Evolutionary conservation across 2,797 vertebrate species (phyloP), one percentile per base, ranked within the genome.

Genomic region (Merluccius polli): DNA sequence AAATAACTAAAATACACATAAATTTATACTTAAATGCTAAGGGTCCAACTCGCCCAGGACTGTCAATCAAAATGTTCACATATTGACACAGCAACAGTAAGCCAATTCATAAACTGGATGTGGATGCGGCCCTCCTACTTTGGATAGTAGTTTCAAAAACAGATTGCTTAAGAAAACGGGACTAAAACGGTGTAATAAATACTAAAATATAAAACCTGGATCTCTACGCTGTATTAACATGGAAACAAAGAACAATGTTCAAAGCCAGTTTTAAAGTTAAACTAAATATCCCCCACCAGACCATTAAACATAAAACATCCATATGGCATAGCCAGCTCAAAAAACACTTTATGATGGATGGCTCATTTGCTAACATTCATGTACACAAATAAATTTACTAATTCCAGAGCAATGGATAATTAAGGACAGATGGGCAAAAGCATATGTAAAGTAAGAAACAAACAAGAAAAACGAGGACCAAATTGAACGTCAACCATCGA

Each of bases 161-260:
- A 68, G 80, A 72, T 77, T 76, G 81, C 2, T 16, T 65, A 52
- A 10, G 69, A 32, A 63, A 41, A 16, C 83, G 69, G 35, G 82
- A 77, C 78, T 87, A 84, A 88, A 87, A 88, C 87, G 88, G 68
- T 5, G 73, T 80, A 70, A 89, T 89, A 89, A 89, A 90, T 89
- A 90, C 59, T 71, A 29, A 21, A 71, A 79, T 80, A 85, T 87
- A 91, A 90, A 88, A 89, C 76, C 59, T 11, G n/a, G 59, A 24
- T 65, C 59, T 65, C 59, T 59, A 59, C 21, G 24, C 24, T 27
- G 59, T 11, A 27, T n/a, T 35, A 24, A 2, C 21, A n/a, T 59
- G 52, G 52, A 24, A 1, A 59, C 52, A 65, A 27, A 27, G 11
- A 59, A 48, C 15, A 18, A 24, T 10, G 52, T 24, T 59, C 15